Percentiles rank a stretch among this genome's conserved stretches.
Evolutionary conservation across 2,797 vertebrate genomes (phyloP).

Genomic region (Sebastes oblongus): DNA sequence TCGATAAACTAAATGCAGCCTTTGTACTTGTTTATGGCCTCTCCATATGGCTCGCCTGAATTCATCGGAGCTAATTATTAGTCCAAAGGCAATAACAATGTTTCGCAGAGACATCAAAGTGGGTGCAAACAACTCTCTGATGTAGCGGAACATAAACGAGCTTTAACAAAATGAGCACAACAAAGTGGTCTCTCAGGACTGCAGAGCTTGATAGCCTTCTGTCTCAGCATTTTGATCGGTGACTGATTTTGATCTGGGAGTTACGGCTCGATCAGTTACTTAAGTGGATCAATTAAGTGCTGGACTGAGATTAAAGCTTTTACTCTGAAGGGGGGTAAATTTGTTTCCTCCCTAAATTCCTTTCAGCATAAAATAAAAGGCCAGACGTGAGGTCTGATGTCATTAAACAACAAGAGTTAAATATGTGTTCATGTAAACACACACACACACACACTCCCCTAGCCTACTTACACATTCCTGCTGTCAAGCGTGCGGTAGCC

Average conservation of each 20-base stretch:
- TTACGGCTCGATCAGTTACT: slow-evolving; percentile 29
- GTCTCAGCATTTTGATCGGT: slow-evolving; percentile 53
- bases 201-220: slow-evolving; percentile 54
- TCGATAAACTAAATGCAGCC: slow-evolving; percentile 52
- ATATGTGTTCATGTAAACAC: not conserved
- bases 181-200: slow-evolving; percentile 63
- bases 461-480: slow-evolving; percentile 81
- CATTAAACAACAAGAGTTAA: slow-evolving; percentile 9
- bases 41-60: slow-evolving; percentile 53
- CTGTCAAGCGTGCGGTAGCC: slow-evolving; percentile 84
- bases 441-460: not conserved
- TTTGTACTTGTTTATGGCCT: slow-evolving; percentile 69
- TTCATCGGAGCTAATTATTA: slow-evolving; percentile 70
- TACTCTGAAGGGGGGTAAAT: slow-evolving; percentile 1
- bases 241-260: slow-evolving; percentile 50
- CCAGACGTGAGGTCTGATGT: slow-evolving; percentile 10
- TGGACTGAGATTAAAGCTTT: slow-evolving; percentile 46
- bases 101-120: slow-evolving; percentile 71
- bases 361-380: not conserved
- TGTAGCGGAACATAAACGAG: slow-evolving; percentile 58
- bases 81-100: slow-evolving; percentile 69
- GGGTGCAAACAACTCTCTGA: slow-evolving; percentile 59
- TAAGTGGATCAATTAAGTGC: slow-evolving; percentile 56
- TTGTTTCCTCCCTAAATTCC: slow-evolving; percentile 9
- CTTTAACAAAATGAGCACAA: slow-evolving; percentile 57